A percentile compares a stretch with the other conserved stretches of the same genome.
phyloP scores from a whole-genome alignment of 1,140 invertebrate genomes.

The Anastrepha ludens region DNA sequence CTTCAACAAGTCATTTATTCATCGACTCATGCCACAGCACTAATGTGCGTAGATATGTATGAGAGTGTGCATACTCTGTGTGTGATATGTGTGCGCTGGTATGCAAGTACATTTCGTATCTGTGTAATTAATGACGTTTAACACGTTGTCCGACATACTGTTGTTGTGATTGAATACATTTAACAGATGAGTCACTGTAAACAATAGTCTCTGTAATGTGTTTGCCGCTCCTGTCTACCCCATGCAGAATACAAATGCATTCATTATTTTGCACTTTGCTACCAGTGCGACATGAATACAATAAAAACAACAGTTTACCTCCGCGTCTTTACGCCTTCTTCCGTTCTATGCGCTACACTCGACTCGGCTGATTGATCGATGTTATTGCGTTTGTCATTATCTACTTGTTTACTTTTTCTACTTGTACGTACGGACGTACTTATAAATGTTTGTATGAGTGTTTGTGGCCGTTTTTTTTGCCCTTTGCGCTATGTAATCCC shows the following conservation, averaged over 20 bases:
- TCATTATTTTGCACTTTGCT: conserved; percentile 47
- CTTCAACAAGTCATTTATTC: conserved; percentile 30
- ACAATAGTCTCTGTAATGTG: conserved; percentile 19
- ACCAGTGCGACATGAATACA: background rate
- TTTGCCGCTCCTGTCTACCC: background rate
- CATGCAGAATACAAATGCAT: conserved; percentile 33
- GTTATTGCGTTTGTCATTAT: conserved; percentile 41
- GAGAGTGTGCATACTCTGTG: background rate
- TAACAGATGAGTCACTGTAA: conserved; percentile 42
- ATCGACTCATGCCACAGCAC: background rate
- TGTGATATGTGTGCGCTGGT: background rate
- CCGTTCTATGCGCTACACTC: background rate
- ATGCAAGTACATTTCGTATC: background rate
- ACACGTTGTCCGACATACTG: conserved; percentile 17
- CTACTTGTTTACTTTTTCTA: conserved; percentile 1
- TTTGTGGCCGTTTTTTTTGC: background rate
- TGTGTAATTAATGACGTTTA: conserved; percentile 49
- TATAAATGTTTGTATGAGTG: background rate
- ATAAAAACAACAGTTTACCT: background rate
- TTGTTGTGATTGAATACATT: conserved; percentile 36
- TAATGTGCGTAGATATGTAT: background rate
- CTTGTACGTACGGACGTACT: background rate
- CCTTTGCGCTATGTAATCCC: conserved; percentile 7
- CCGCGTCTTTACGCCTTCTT: background rate
- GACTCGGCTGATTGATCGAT: conserved; percentile 35